Conservation (phyloP, 2,797 vertebrate genomes). For the Cyclopterus lumpus region DNA sequence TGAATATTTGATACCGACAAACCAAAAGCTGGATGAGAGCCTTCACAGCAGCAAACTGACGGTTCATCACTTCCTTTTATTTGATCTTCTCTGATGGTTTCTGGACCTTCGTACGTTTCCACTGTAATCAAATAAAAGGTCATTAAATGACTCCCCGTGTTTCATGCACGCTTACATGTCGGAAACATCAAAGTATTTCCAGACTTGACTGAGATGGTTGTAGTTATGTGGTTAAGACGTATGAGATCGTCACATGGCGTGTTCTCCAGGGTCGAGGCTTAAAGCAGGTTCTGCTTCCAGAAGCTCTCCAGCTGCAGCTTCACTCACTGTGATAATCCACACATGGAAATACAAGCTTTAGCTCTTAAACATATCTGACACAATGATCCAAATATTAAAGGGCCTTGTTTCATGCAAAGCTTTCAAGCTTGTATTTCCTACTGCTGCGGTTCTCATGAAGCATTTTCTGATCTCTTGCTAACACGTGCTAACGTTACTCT, state of each 20-base stretch:
- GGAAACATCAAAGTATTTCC: not conserved
- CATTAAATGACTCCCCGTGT: too few species aligned
- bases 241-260: too few species aligned
- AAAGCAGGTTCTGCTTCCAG: too few species aligned
- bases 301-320: too few species aligned
- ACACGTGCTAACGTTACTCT: too few species aligned
- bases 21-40: conserved; percentile 18
- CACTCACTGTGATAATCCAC: too few species aligned
- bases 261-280: too few species aligned
- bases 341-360: not conserved
- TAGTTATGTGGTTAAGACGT: too few species aligned
- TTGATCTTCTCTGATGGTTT: not conserved
- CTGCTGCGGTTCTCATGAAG: too few species aligned
- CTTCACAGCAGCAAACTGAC: not conserved
- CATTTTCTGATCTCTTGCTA: too few species aligned
- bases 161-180: not conserved
- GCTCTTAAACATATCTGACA: not conserved
- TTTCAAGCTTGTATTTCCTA: too few species aligned
- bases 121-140: too few species aligned
- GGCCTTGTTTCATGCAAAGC: not conserved
- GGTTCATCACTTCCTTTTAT: not conserved
- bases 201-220: not conserved
- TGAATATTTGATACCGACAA: conserved; percentile 20
- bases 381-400: not conserved
- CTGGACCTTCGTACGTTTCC: not conserved